Evolutionary conservation across 2,797 vertebrate genomes (phyloP).

Genomic region (Silurus lanzhouensis): DNA sequence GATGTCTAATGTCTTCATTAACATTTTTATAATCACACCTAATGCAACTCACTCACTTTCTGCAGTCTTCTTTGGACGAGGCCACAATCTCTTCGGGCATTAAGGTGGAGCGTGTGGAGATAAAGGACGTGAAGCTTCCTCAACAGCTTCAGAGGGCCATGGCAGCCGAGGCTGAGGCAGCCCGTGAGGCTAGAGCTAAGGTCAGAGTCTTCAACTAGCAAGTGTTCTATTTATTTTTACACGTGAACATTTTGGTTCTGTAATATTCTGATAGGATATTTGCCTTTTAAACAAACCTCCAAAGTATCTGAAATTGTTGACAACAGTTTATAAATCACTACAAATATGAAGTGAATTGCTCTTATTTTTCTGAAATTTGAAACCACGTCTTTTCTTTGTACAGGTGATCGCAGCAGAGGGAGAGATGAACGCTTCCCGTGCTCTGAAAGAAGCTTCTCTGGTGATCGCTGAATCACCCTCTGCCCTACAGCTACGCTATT

Average conservation of each 20-base stretch:
- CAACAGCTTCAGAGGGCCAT: slow-evolving; percentile 79
- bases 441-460: slow-evolving; percentile 79
- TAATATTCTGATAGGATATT: not conserved
- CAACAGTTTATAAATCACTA: not conserved
- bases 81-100: slow-evolving; percentile 81
- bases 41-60: not conserved
- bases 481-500: slow-evolving; percentile 80
- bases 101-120: slow-evolving; percentile 82
- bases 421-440: slow-evolving; percentile 81
- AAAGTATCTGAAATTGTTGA: not conserved
- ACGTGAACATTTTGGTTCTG: not conserved
- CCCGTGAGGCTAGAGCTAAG: slow-evolving; percentile 81
- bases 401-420: slow-evolving; percentile 82
- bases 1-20: not conserved
- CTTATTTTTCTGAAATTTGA: not conserved
- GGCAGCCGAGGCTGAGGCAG: slow-evolving; percentile 79
- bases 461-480: slow-evolving; percentile 81
- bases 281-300: not conserved
- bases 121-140: slow-evolving; percentile 82
- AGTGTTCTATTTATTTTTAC: not conserved
- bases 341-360: not conserved
- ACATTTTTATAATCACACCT: not conserved
- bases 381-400: not conserved
- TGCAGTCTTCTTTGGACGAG: slow-evolving; percentile 73
- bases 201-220: slow-evolving; percentile 40